Base-by-base conservation (phyloP, 2,797 vertebrate species). In the Lacerta viridis region DNA sequence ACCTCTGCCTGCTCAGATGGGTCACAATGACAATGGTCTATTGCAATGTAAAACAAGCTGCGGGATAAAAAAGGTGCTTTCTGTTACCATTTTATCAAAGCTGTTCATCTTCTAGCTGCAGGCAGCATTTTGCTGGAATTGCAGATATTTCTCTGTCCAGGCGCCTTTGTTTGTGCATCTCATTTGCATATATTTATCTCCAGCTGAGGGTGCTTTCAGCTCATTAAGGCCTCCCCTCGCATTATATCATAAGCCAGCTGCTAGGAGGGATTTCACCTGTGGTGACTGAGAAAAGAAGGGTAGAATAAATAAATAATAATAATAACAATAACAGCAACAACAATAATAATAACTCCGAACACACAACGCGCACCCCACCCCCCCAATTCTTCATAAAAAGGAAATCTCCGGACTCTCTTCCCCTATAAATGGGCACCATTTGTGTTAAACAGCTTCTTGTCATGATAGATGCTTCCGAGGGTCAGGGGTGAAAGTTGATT, bases 401-500 rank as follows among this genome's bases (percentile, higher is more conserved):
- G 95, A 97, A 97, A 96, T 97, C 96, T 97, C 97, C 97, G 94
- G 97, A 97, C 96, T 96, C 94, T 97, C 97, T 94, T 96, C 86
- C 96, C 96, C 95, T 97, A 96, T 97, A 98, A 98, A 98, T 97
- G 96, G 98, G 97, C 98, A 98, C 98, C 98, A 98, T 99, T 99
- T 99, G 98, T 98, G 98, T 98, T 98, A 98, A 99, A 98, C 98
- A 98, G 98, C 97, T 98, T 98, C 98, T 98, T 98, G 98, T 98
- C 98, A 97, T 99, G 98, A 99, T 98, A 98, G 98, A 99, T 99
- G 98, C 97, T 96, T 97, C 97, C 90, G 81, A 94, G 97, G 98
- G 98, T 99, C 98, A 98, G 93, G 96, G 98, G 98, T 98, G 98
- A 99, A 98, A 99, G 99, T 99, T 99, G 99, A 99, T 98, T 96